Percentiles rank a stretch among this genome's conserved stretches.
Conservation (phyloP, 1,140 invertebrate genomes). For the Lanistes nyassanus region DNA sequence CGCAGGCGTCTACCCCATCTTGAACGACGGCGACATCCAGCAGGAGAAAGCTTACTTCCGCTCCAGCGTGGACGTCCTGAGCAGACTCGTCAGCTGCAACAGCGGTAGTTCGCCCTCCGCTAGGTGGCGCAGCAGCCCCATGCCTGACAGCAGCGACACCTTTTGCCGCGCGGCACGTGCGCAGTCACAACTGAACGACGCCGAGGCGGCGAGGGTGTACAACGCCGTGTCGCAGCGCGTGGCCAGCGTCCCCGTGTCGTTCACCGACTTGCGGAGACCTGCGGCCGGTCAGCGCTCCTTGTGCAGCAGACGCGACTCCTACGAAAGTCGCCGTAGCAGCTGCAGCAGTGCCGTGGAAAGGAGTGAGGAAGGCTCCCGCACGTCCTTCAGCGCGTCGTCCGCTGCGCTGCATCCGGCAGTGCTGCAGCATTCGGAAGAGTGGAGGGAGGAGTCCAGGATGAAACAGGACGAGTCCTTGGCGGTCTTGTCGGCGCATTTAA, state of each 20-base stretch:
- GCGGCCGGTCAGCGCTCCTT: background rate
- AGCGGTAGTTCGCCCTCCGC: background rate
- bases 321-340: background rate
- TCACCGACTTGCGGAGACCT: background rate
- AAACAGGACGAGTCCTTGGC: conserved; percentile 17
- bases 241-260: conserved; percentile 4
- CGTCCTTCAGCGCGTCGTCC: background rate
- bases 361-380: background rate
- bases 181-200: conserved; percentile 12
- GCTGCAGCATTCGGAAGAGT: background rate
- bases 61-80: background rate
- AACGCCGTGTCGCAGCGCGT: conserved; percentile 16
- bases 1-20: background rate
- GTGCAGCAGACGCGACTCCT: background rate
- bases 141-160: background rate
- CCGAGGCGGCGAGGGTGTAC: conserved; percentile 2
- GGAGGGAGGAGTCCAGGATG: conserved; percentile 7
- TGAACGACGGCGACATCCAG: background rate
- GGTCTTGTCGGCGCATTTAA: conserved; percentile 11
- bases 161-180: conserved; percentile 12
- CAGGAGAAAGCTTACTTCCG: conserved; percentile 17
- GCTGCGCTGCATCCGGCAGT: background rate
- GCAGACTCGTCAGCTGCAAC: background rate
- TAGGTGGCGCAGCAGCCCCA: background rate
- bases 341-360: background rate